Percentiles rank a stretch among this genome's conserved stretches.
phyloP scores from a whole-genome alignment of 2,888 invertebrate genomes.

The Caradrina kadenii region DNA sequence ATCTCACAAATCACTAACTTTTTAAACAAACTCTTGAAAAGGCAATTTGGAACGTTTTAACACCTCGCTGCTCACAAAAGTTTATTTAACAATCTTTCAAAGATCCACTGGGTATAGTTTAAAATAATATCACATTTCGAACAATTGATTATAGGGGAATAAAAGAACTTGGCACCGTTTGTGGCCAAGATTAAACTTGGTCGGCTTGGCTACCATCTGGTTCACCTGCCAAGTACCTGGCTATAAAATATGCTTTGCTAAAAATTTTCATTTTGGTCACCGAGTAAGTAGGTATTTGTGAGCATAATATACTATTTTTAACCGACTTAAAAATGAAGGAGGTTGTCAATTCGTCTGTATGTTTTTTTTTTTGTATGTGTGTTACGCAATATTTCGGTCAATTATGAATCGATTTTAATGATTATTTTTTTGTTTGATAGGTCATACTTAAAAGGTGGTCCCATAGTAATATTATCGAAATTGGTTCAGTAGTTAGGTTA shows the following conservation, averaged over 20 bases:
- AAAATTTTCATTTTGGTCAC: conserved; percentile 55
- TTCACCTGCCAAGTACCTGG: conserved; percentile 70
- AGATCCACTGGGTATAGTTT: conserved; percentile 32
- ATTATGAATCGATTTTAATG: too few species aligned
- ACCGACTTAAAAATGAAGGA: too few species aligned
- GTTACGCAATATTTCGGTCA: too few species aligned
- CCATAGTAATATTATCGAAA: too few species aligned
- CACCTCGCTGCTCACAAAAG: conserved; percentile 30
- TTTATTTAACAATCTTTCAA: conserved; percentile 43
- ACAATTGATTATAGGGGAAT: conserved; percentile 59
- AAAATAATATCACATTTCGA: conserved; percentile 53
- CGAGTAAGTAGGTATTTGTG: conserved; percentile 35
- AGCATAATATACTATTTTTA: too few species aligned
- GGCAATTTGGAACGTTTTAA: conserved; percentile 22
- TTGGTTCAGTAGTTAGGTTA: too few species aligned
- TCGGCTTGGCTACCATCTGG: conserved; percentile 70
- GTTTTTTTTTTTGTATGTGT: too few species aligned
- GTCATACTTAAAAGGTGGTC: too few species aligned
- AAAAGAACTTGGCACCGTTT: conserved; percentile 70
- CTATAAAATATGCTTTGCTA: conserved; percentile 68
- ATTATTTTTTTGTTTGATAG: too few species aligned
- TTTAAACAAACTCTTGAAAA: conserved; percentile 18
- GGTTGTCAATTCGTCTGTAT: too few species aligned
- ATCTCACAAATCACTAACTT: neutral
- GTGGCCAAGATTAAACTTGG: conserved; percentile 73